These are phyloP conservation scores for Uropetala carovei DNA, from an alignment of 2,888 invertebrate species.

Conservation along the genomic window DNA sequence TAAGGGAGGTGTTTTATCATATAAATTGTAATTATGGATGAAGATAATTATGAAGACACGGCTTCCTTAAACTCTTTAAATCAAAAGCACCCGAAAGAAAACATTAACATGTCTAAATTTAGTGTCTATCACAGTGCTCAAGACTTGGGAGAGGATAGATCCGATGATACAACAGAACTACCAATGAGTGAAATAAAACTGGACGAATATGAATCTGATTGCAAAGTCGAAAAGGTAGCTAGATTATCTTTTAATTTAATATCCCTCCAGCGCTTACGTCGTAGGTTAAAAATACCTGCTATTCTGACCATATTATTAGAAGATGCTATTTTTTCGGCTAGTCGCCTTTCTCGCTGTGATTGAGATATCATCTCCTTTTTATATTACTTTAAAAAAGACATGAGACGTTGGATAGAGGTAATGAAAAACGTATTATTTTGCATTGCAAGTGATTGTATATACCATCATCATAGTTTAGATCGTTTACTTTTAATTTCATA, in stretches of 20 bases:
- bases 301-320: neutral
- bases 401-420: neutral
- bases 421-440: neutral
- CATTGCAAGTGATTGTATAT: neutral
- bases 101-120: conserved; percentile 77
- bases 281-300: neutral
- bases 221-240: conserved; percentile 32
- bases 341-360: neutral
- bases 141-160: conserved; percentile 73
- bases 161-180: conserved; percentile 38
- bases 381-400: neutral
- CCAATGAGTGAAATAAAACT: conserved; percentile 35
- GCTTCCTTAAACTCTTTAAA: conserved; percentile 66
- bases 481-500: too few relatives aligned
- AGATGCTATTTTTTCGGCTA: neutral
- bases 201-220: conserved; percentile 43
- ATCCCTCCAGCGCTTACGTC: neutral
- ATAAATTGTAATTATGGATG: conserved; percentile 65
- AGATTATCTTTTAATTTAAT: neutral
- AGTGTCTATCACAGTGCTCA: conserved; percentile 80
- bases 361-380: neutral
- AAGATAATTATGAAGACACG: conserved; percentile 67
- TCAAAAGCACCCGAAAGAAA: conserved; percentile 65
- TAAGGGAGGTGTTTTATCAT: neutral
- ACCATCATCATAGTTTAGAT: neutral